Evolutionary conservation across 2,113 vertebrate species (phyloP).

Genomic region (Siniperca chuatsi): DNA sequence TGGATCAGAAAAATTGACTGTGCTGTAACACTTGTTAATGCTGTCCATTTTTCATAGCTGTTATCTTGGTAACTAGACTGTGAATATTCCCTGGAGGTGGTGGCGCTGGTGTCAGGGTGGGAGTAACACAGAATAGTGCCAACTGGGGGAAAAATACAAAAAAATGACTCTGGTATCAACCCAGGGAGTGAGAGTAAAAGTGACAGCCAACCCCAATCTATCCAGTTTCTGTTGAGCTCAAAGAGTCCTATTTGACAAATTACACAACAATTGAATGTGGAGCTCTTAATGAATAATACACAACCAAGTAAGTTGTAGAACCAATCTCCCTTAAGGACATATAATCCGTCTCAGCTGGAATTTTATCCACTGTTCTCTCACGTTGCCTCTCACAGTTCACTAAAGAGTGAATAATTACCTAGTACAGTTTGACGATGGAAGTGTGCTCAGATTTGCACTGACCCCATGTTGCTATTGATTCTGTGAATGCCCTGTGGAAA

Average conservation of each 20-base stretch:
- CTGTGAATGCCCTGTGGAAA: slow-evolving; percentile 53
- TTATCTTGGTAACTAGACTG: slow-evolving; percentile 70
- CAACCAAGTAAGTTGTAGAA: slow-evolving; percentile 60
- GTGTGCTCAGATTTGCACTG: slow-evolving; percentile 55
- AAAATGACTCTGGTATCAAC: slow-evolving; percentile 22
- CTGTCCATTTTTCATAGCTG: slow-evolving; percentile 75
- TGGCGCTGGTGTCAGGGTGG: slow-evolving; percentile 45
- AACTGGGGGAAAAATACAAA: slow-evolving; percentile 22
- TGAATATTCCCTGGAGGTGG: slow-evolving; percentile 56
- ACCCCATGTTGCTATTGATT: slow-evolving; percentile 67
- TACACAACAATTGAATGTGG: slow-evolving; percentile 63
- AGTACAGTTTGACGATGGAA: slow-evolving; percentile 35
- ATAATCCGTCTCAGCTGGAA: slow-evolving; percentile 60
- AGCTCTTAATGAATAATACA: slow-evolving; percentile 73
- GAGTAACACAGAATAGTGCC: slow-evolving; percentile 38
- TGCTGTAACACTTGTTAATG: slow-evolving; percentile 67
- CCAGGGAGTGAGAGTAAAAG: slow-evolving; percentile 40
- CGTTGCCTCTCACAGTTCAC: slow-evolving; percentile 43
- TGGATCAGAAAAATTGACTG: slow-evolving; percentile 68
- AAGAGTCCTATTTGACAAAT: slow-evolving; percentile 65
- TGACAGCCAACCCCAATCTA: slow-evolving; percentile 71
- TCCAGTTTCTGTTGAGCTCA: slow-evolving; percentile 63
- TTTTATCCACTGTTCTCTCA: slow-evolving; percentile 51
- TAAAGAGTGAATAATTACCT: slow-evolving; percentile 64
- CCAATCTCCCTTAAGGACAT: slow-evolving; percentile 61